Percentiles rank a stretch among this genome's conserved stretches.
Conservation (phyloP, 2,797 vertebrate species). For the Neosilurus mollespiculum region DNA sequence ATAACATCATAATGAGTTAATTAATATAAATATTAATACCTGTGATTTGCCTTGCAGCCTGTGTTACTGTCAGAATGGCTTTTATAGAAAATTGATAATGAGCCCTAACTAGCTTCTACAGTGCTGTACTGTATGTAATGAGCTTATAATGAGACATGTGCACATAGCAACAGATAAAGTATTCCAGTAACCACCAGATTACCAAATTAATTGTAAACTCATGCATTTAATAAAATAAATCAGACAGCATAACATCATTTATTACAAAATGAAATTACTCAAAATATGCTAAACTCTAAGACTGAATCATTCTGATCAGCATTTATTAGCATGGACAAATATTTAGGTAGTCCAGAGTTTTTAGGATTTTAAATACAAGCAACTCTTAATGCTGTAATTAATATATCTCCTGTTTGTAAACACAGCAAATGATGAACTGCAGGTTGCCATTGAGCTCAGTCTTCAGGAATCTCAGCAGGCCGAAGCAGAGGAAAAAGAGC, state of each 20-base stretch:
- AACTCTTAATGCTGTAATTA: neutral
- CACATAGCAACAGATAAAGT: neutral
- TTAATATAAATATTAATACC: neutral
- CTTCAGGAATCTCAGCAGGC: conserved; percentile 77
- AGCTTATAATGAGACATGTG: neutral
- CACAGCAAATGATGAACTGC: conserved; percentile 73
- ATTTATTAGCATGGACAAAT: neutral
- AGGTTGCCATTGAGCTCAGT: conserved; percentile 71
- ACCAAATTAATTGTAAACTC: neutral
- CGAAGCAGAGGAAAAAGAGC: conserved; percentile 74
- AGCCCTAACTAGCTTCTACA: neutral
- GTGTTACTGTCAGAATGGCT: neutral
- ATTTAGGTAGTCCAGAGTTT: neutral
- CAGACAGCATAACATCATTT: neutral
- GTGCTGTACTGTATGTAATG: neutral
- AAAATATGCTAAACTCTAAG: neutral
- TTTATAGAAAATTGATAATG: neutral
- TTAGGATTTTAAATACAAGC: neutral
- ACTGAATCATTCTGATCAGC: neutral
- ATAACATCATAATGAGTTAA: neutral
- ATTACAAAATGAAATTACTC: neutral
- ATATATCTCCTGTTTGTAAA: conserved; percentile 52
- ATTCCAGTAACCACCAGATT: neutral
- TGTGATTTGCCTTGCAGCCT: neutral
- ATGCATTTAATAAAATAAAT: neutral